Conservation (phyloP, 2,113 vertebrate species). For the Scophthalmus maximus region DNA sequence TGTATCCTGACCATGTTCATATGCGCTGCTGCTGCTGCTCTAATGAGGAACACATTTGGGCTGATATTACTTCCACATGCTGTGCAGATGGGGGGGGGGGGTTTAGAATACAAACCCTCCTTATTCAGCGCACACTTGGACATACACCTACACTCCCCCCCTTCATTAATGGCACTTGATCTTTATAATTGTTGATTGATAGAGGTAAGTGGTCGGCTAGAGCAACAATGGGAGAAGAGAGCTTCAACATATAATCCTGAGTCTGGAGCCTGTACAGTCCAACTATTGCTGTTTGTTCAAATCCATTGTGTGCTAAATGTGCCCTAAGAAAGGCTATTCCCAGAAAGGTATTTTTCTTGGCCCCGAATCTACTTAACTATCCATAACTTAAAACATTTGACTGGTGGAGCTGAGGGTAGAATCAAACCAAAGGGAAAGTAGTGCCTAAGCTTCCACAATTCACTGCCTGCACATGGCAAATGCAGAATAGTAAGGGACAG, state of each 20-base stretch:
- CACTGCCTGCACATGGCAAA: neutral
- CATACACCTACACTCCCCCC: constrained; percentile 1
- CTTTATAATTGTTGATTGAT: constrained; percentile 28
- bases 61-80: constrained; percentile 92
- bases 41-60: constrained; percentile 95
- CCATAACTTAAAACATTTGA: constrained; percentile 4
- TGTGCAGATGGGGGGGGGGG: constrained; percentile 5
- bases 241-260: neutral
- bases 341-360: constrained; percentile 28
- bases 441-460: neutral
- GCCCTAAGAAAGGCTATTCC: constrained; percentile 22
- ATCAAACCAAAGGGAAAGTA: constrained; percentile 1
- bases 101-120: constrained; percentile 38
- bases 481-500: neutral
- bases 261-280: neutral
- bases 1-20: constrained; percentile 93
- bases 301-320: constrained; percentile 6
- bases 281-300: constrained; percentile 16
- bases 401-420: constrained; percentile 4
- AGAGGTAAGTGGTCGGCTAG: neutral
- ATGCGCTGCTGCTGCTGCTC: constrained; percentile 90
- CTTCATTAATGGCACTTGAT: constrained; percentile 28
- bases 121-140: constrained; percentile 45
- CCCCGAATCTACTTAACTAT: constrained; percentile 11
- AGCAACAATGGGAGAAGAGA: neutral